Evolutionary conservation across 2,888 invertebrate species (phyloP).

Genomic region (Brachypterus glaber): DNA sequence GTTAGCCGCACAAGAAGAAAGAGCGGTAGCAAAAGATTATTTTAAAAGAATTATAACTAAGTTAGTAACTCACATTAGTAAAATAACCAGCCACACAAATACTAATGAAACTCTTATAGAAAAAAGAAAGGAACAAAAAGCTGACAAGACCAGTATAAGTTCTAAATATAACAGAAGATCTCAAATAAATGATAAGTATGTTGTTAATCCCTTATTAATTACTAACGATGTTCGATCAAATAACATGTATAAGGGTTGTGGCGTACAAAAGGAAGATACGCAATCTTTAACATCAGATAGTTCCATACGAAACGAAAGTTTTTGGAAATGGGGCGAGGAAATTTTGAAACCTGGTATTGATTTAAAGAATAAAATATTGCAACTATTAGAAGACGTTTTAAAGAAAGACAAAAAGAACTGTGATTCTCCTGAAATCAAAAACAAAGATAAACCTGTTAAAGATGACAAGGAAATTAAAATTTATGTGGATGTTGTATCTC

Average conservation of each 20-base stretch:
- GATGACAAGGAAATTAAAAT: conserved; percentile 14
- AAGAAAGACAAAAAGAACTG: conserved; percentile 12
- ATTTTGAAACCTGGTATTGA: conserved; percentile 34
- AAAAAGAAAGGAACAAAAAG: neutral
- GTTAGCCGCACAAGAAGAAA: conserved; percentile 33
- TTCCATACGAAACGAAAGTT: no score
- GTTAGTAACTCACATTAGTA: conserved; percentile 25
- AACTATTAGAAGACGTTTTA: conserved; percentile 28
- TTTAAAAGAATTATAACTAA: conserved; percentile 37
- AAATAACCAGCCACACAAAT: conserved; percentile 13
- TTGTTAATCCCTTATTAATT: conserved; percentile 13
- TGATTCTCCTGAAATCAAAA: neutral
- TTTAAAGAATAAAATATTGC: conserved; percentile 32
- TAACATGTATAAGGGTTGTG: no score
- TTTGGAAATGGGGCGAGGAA: conserved; percentile 36
- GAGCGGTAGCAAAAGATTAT: conserved; percentile 36
- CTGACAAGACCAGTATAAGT: neutral
- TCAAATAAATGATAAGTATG: no score
- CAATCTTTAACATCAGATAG: no score
- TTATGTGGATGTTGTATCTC: conserved; percentile 15
- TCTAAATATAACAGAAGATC: no score
- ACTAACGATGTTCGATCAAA: no score
- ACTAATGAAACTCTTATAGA: neutral
- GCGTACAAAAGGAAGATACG: no score
- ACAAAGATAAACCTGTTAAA: neutral